Base-by-base conservation (phyloP, 2,888 invertebrate genomes). In the Seira musarum region DNA sequence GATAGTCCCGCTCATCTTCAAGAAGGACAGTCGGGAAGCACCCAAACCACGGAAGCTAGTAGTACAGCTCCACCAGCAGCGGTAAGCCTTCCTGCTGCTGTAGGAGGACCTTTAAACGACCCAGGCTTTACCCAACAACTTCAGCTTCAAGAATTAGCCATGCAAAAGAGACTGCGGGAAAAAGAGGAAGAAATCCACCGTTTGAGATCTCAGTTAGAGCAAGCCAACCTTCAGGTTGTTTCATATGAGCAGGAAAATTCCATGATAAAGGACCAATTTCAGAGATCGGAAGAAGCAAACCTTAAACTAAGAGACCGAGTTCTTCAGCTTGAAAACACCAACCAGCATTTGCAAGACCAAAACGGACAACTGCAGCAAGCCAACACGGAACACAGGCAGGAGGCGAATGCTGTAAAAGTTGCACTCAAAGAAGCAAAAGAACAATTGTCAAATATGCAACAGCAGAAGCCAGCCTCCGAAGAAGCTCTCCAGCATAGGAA, bases 331-430 rank as follows among this genome's bases (percentile, higher is more conserved):
- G 83, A 83, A 60, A 77, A 80, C 40, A 80, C 80, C 10, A 83
- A 83, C 57, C 77, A 83, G n/a, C 80, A 83, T 65, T 71, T 83
- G 6, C 83, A 83, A 75, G 80, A 82, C 17, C 77, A 80, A 66
- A 82, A 83, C 35, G 83, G 83, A 1, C 83, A 82, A 13, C 82
- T 83, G 15, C 83, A 83, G 35, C 83, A 83, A 66, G 64, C 65
- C 30, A 80, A 63, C 57, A 53, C 71, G 25, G 83, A 83, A 63
- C 81, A 82, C 15, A 65, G 70, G 19, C 77, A 73, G 10, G 76
- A 82, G 22, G 53, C 80, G n/a, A 80, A 74, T 61, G 68, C 69
- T 3, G 15, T 75, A 6, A 82, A 80, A 21, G 21, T 15, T 0
- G 75, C 69, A 46, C 71, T 68, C 5, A 81, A 74, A 40, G 78